phyloP scores from a whole-genome alignment of 2,113 vertebrate species.

The Lampris megalopsis region DNA sequence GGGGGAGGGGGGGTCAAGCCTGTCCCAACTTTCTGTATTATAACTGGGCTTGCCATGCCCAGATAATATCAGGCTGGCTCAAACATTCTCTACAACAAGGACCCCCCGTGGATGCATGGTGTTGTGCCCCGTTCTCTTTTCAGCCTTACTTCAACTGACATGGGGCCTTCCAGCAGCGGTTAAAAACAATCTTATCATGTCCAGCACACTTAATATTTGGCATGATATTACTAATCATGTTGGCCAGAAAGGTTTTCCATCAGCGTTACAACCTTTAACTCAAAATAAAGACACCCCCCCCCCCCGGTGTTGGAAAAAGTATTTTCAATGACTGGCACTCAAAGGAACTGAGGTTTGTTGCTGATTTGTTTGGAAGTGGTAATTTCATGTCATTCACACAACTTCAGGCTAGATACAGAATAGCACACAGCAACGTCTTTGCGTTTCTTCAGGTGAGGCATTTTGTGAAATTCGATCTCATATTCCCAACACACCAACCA shows the following conservation, averaged over 20 bases:
- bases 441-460: background rate
- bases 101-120: background rate
- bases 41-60: constrained; percentile 12
- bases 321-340: background rate
- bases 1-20: background rate
- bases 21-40: background rate
- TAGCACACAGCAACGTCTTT: background rate
- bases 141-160: too few species aligned
- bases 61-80: background rate
- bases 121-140: background rate
- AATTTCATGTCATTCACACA: too few species aligned
- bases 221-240: background rate
- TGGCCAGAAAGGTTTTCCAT: background rate
- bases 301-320: background rate
- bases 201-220: background rate
- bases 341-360: background rate
- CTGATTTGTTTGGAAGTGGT: too few species aligned
- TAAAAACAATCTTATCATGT: background rate
- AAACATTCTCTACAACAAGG: background rate
- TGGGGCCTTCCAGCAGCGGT: background rate
- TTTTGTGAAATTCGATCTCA: background rate
- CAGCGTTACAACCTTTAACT: too few species aligned
- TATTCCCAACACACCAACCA: background rate
- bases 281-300: background rate
- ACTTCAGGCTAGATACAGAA: background rate